Evolutionary conservation across 1,140 invertebrate genomes (phyloP).

Genomic region (Neoseiulus cucumeris): DNA sequence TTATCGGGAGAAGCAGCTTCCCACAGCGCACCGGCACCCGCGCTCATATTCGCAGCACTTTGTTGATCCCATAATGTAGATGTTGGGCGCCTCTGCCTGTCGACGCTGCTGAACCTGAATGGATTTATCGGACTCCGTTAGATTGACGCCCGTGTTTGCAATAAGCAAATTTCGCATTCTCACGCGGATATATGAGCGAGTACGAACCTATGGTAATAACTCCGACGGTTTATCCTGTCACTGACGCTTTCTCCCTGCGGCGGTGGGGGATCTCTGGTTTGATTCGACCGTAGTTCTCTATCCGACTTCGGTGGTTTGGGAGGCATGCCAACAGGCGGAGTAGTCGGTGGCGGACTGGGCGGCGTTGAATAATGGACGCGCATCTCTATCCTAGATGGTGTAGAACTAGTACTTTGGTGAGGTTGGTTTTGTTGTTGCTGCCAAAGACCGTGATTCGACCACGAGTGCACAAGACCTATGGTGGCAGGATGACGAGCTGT

Average conservation of each 20-base stretch:
- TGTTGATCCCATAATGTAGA: background rate
- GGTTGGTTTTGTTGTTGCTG: background rate
- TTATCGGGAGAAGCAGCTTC: constrained; percentile 4
- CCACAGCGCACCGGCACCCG: background rate
- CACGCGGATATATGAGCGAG: no score
- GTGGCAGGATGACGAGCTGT: background rate
- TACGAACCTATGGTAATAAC: background rate
- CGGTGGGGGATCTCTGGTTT: background rate
- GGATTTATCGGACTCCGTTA: no score
- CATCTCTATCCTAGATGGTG: background rate
- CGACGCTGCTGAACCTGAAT: constrained; percentile 7
- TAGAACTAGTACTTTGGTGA: background rate
- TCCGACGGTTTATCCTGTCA: background rate
- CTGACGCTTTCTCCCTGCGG: background rate
- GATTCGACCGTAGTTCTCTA: background rate
- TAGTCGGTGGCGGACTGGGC: background rate
- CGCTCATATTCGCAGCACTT: background rate
- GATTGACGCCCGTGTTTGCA: no score
- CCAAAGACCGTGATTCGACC: constrained; percentile 9
- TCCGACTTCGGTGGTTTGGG: background rate
- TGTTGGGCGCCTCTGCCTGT: background rate
- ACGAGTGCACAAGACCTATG: background rate
- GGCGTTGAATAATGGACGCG: background rate
- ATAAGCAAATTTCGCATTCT: no score
- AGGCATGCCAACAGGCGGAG: background rate